Evolutionary conservation across 2,888 invertebrate genomes (phyloP), one percentile per base, ranked within the genome.

Genomic region (Xylophagus ater): DNA sequence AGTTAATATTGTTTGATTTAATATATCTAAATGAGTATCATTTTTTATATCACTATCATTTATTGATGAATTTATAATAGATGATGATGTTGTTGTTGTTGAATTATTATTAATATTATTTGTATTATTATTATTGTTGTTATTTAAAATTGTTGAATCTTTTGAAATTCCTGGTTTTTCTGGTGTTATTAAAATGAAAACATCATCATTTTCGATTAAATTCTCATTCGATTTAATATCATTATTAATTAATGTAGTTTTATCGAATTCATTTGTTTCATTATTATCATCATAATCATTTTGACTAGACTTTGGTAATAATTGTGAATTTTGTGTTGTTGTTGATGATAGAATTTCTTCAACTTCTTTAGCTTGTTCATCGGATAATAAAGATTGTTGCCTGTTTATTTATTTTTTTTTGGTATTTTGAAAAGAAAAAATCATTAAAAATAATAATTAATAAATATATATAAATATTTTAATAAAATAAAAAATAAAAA

Each of bases 331-430:
- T 71, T 71, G 60, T 69, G 60, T 59, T 45, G 59, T 53, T 8
- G 42, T 71, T 49, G 80, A 77, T 49, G 81, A 80, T 54, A 89
- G 61, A 59, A 89, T 73, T 57, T 82, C 76, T 50, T 81, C 81
- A 50, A 88, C 85, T 71, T 89, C 87, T 64, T 85, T 84, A 50
- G 88, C 88, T 66, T 88, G 87, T 67, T 88, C 88, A 62, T 89
- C 88, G 44, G 86, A 85, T 57, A 86, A 71, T 57, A 86, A 68
- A 58, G 78, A 76, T 66, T 83, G 83, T 73, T 81, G 80, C 65
- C 83, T 83, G 67, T 46, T n/a, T n/a, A n/a, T n/a, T n/a, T n/a
- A n/a, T n/a, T n/a, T n/a, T n/a, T n/a, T n/a, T n/a, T n/a, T n/a
- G n/a, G n/a, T n/a, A n/a, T n/a, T n/a, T n/a, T 17, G 15, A 9